phyloP scores from a whole-genome alignment of 2,797 vertebrate genomes.

The Hephaestus fuliginosus region DNA sequence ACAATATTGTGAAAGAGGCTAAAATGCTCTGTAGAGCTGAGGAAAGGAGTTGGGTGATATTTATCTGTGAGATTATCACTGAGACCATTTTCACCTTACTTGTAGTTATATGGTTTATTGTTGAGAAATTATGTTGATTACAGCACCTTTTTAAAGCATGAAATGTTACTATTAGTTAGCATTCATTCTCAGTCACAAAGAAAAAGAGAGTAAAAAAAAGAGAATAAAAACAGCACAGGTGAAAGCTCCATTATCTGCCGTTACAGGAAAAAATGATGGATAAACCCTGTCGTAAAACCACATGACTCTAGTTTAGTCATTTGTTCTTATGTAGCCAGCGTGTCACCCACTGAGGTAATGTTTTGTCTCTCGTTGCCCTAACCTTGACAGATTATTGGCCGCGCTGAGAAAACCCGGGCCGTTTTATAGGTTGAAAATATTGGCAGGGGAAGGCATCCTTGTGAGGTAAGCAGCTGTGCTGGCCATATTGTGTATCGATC shows the following conservation, averaged over 20 bases:
- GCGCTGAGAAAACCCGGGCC: conserved; percentile 65
- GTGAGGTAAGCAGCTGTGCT: conserved; percentile 88
- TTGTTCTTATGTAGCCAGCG: conserved; percentile 43
- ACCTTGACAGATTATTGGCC: conserved; percentile 86
- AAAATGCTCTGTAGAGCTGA: background rate
- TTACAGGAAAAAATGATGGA: conserved; percentile 30
- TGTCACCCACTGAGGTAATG: conserved; percentile 71
- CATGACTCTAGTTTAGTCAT: conserved; percentile 35
- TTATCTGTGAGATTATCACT: background rate
- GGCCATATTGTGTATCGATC: conserved; percentile 92
- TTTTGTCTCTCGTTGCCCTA: conserved; percentile 76
- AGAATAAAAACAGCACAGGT: background rate
- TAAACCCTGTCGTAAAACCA: conserved; percentile 15
- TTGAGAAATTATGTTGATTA: conserved; percentile 8
- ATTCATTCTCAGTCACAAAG: background rate
- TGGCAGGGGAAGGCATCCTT: conserved; percentile 83
- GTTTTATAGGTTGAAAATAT: conserved; percentile 87
- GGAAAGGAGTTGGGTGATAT: background rate
- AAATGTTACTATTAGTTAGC: background rate
- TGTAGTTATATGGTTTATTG: background rate
- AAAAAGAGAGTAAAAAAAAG: background rate
- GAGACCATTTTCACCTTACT: background rate
- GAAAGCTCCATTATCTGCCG: conserved; percentile 6
- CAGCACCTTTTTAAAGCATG: conserved; percentile 1
- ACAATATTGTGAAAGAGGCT: background rate